Evolutionary conservation across 2,113 vertebrate genomes (phyloP).

Genomic region (Tympanuchus pallidicinctus): DNA sequence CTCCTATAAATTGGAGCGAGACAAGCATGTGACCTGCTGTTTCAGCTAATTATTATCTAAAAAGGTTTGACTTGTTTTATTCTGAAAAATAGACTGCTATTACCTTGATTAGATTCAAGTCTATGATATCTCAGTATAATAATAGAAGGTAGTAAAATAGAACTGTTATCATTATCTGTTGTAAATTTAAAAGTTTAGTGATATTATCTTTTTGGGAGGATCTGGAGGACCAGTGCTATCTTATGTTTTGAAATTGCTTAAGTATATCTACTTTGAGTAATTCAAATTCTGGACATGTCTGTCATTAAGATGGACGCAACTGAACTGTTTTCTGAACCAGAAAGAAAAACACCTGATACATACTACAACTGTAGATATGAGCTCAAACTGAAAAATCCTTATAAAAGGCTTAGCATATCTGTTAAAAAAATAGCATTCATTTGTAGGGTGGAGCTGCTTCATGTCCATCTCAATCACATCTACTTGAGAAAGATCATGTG

Average conservation of each 20-base stretch:
- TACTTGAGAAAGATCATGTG: not conserved
- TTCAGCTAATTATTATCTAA: not conserved
- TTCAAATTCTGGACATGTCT: not conserved
- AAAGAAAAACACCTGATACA: not conserved
- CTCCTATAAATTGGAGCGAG: too few species aligned
- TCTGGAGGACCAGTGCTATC: not conserved
- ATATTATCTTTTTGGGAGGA: not conserved
- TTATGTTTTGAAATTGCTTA: not conserved
- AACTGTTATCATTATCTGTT: not conserved
- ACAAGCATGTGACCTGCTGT: not conserved
- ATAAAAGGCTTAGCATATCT: not conserved
- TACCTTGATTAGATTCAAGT: not conserved
- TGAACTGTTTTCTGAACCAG: not conserved
- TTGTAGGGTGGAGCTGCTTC: not conserved
- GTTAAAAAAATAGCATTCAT: not conserved
- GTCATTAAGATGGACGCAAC: not conserved
- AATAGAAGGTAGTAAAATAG: not conserved
- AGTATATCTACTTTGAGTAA: not conserved
- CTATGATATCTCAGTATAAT: not conserved
- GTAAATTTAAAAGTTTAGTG: too few species aligned
- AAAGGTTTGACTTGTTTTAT: not conserved
- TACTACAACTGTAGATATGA: not conserved
- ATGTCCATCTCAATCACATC: accelerated
- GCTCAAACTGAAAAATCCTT: not conserved
- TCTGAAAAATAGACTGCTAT: not conserved